Percentiles rank a stretch among this genome's conserved stretches.
Evolutionary conservation across 2,888 invertebrate genomes (phyloP).

Genomic region (Himalopsyche tibetana): DNA sequence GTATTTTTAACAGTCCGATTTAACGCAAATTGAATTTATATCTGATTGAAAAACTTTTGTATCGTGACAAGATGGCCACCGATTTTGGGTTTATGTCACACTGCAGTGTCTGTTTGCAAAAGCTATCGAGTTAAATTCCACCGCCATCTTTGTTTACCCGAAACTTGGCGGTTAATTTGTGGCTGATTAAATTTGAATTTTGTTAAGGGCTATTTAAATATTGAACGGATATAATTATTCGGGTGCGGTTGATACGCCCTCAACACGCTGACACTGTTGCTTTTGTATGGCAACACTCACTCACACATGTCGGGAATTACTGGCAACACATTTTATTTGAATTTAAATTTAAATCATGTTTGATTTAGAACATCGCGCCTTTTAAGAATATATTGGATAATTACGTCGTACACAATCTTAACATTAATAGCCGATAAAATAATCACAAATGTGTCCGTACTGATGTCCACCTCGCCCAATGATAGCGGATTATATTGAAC

Average conservation of each 20-base stretch:
- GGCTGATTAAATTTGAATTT: conserved; percentile 63
- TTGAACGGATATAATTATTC: conserved; percentile 57
- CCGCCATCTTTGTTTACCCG: conserved; percentile 39
- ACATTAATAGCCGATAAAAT: too few species aligned
- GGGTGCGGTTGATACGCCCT: conserved; percentile 14
- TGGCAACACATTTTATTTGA: too few species aligned
- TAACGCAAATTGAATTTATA: not conserved
- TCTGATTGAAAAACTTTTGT: not conserved
- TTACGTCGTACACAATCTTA: too few species aligned
- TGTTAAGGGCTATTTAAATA: conserved; percentile 58
- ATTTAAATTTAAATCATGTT: too few species aligned
- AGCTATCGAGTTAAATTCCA: conserved; percentile 28
- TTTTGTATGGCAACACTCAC: conserved; percentile 9
- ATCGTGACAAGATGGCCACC: not conserved
- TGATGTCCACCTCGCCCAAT: too few species aligned
- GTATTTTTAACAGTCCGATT: too few species aligned
- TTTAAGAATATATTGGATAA: too few species aligned
- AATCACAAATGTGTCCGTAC: too few species aligned
- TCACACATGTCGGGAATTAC: not conserved
- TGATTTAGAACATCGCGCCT: too few species aligned
- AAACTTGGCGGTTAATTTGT: conserved; percentile 58
- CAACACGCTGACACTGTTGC: not conserved
- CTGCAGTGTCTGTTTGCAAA: conserved; percentile 28
- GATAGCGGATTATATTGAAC: too few species aligned
- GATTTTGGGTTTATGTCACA: conserved; percentile 32